A percentile compares a stretch with the other conserved stretches of the same genome.
Conservation (phyloP, 2,797 vertebrate genomes). For the Hapalemur alaotrensis region DNA sequence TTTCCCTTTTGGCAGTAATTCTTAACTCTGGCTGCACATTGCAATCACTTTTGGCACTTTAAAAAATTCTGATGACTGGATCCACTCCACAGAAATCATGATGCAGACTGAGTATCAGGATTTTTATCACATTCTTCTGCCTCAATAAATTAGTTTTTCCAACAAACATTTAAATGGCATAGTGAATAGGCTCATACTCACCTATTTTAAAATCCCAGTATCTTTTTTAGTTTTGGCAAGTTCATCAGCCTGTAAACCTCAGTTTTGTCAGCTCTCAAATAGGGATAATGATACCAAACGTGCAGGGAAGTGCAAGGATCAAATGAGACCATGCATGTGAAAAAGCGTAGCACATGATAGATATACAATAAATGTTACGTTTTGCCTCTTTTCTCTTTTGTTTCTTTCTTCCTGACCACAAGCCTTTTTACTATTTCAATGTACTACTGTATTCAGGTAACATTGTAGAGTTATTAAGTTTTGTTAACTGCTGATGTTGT, state of each 20-base stretch:
- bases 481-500: slow-evolving; percentile 59
- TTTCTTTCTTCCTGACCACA: background rate
- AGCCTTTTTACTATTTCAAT: slow-evolving; percentile 67
- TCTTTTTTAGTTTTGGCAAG: background rate
- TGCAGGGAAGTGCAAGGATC: background rate
- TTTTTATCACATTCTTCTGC: background rate
- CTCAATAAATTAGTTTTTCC: background rate
- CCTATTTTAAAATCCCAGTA: background rate
- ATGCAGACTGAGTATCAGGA: background rate
- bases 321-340: background rate
- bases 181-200: background rate
- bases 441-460: slow-evolving; percentile 34
- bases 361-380: background rate
- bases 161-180: background rate
- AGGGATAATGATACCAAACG: background rate
- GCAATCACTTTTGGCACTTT: background rate
- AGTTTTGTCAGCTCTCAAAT: background rate
- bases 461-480: slow-evolving; percentile 54
- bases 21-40: background rate
- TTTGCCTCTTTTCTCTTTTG: background rate
- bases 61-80: background rate
- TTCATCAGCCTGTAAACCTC: background rate
- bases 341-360: background rate
- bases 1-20: background rate
- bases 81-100: background rate